phyloP scores from a whole-genome alignment of 2,113 vertebrate species.

The Sylvietta virens region DNA sequence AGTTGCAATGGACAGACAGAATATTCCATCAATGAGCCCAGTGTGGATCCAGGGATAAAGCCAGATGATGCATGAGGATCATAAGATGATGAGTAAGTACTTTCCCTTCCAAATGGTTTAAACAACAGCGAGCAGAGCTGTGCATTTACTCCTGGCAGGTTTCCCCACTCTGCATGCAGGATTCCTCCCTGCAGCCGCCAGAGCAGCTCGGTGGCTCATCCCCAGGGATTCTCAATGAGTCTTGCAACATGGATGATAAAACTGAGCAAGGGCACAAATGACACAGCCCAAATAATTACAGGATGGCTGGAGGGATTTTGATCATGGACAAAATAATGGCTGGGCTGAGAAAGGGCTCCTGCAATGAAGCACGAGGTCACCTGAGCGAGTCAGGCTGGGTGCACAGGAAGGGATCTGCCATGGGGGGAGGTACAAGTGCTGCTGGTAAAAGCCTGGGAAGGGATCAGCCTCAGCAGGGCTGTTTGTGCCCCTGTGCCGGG shows the following conservation, averaged over 20 bases:
- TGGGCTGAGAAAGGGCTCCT: neutral
- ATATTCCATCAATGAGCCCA: neutral
- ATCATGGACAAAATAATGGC: neutral
- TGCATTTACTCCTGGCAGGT: neutral
- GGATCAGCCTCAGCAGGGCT: neutral
- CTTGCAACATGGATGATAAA: neutral
- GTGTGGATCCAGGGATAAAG: neutral
- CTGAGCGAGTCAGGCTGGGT: neutral
- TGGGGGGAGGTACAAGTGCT: rapidly evolving
- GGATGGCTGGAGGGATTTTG: neutral
- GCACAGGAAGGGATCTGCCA: neutral
- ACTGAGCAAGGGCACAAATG: neutral
- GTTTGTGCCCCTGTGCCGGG: neutral
- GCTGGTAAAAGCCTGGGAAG: neutral
- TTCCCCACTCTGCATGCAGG: neutral
- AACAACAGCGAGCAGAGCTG: neutral
- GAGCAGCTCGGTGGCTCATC: neutral
- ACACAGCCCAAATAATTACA: neutral
- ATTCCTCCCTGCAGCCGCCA: neutral
- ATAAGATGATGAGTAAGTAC: constrained; percentile 23
- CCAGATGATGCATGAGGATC: neutral
- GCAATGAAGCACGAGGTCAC: neutral
- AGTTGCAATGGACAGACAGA: neutral
- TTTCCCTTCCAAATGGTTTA: constrained; percentile 25
- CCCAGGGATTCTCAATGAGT: neutral